phyloP scores from a whole-genome alignment of 2,888 invertebrate species.

The Scaptomyza tumidula region DNA sequence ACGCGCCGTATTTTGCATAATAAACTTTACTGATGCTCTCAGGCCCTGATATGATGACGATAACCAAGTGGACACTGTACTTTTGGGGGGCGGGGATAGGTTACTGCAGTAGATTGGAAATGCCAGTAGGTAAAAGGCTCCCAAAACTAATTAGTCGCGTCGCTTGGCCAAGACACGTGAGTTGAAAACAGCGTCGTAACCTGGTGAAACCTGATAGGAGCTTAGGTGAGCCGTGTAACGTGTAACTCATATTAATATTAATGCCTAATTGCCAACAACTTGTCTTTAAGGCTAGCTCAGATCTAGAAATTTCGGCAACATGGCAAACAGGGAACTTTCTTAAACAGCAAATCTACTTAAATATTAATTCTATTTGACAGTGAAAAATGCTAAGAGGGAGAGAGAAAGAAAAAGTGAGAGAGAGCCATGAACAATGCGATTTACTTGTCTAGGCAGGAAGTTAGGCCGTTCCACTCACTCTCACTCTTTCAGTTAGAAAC shows the following conservation, averaged over 20 bases:
- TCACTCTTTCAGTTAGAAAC: slow-evolving; percentile 36
- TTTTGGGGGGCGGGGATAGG: neutral
- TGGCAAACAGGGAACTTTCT: slow-evolving; percentile 18
- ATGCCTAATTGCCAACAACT: slow-evolving; percentile 65
- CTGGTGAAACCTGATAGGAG: slow-evolving; percentile 28
- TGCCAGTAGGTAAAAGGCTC: slow-evolving; percentile 54
- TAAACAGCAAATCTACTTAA: slow-evolving; percentile 37
- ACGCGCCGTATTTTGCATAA: slow-evolving; percentile 78
- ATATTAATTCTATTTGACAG: slow-evolving; percentile 54
- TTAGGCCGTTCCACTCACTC: slow-evolving; percentile 13
- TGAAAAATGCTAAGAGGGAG: slow-evolving; percentile 20
- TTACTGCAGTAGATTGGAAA: slow-evolving; percentile 20
- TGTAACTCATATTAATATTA: slow-evolving; percentile 72
- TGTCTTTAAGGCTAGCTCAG: slow-evolving; percentile 43
- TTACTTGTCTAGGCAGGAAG: slow-evolving; percentile 57
- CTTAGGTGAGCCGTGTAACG: slow-evolving; percentile 39
- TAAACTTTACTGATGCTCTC: slow-evolving; percentile 64
- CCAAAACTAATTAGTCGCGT: slow-evolving; percentile 77
- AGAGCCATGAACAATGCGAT: slow-evolving; percentile 7
- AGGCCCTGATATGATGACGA: slow-evolving; percentile 38
- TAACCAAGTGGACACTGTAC: slow-evolving; percentile 8
- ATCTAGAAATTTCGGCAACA: slow-evolving; percentile 10
- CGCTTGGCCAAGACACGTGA: slow-evolving; percentile 70
- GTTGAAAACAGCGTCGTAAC: slow-evolving; percentile 14
- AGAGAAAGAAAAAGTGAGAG: neutral